These are phyloP conservation scores for Promerops cafer DNA, from an alignment of 2,113 vertebrate species.

Conservation along the genomic window DNA sequence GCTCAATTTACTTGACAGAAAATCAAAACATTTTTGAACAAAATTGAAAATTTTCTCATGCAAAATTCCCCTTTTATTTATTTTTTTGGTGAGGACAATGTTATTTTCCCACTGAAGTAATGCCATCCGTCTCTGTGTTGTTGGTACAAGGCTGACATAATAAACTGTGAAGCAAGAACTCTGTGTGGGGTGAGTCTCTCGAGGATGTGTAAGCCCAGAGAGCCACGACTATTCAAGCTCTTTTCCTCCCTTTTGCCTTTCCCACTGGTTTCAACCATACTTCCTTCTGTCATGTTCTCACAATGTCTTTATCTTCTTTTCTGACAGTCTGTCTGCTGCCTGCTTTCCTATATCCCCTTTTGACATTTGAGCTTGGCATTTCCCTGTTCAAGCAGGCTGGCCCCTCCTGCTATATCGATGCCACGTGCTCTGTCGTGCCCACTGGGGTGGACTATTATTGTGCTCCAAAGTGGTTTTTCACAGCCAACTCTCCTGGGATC, in stretches of 20 bases:
- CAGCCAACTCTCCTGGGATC: neutral
- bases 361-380: neutral
- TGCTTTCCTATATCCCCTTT: neutral
- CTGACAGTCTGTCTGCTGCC: neutral
- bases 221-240: neutral
- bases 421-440: too few relatives aligned
- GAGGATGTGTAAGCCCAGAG: neutral
- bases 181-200: neutral
- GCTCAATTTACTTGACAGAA: neutral
- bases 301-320: neutral
- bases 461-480: neutral
- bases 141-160: neutral
- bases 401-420: neutral
- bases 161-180: neutral
- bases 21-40: neutral
- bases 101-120: neutral
- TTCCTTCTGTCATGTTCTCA: neutral
- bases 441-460: neutral
- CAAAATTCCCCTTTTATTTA: neutral
- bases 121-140: neutral
- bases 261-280: neutral
- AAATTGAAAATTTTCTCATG: slow-evolving; percentile 13
- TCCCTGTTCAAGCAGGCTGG: neutral
- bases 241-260: neutral
- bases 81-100: neutral